Base-by-base conservation (phyloP, 2,888 invertebrate genomes). In the Folsomia manolachei region DNA sequence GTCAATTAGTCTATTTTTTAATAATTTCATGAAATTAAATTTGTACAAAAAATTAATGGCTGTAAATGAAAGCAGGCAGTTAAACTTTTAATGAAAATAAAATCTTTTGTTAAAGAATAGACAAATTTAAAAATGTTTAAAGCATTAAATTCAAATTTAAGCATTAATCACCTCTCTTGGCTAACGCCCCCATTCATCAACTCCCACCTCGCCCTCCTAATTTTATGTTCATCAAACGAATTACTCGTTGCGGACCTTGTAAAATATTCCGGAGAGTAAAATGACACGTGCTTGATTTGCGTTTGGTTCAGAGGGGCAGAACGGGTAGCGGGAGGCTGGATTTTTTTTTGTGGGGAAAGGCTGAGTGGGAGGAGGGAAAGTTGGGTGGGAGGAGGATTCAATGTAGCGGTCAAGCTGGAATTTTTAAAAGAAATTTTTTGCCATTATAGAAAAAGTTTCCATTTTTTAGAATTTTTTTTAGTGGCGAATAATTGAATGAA, bases 201-300 rank as follows among this genome's bases (percentile, higher is more conserved):
- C n/a, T 72, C 65, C 25, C 69, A 66, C 62, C 67, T 69, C n/a
- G 78, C 78, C 69, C 71, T 75, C 18, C 78, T 71, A 25, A 79
- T 77, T 71, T 79, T 79, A 51, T 76, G 76, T 71, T 78, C 80
- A 61, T 78, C 81, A 64, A 79, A 76, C 2, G 79, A 77, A 73
- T 74, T 77, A 61, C 77, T 71, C 25, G 79, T 78, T 53, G 76
- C 76, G 21, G 75, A 75, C 52, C 78, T 69, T 19, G 75, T 75
- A 18, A 78, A 66, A 60, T 72, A 11, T 61, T 70, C 18, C 51
- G 75, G 74, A 7, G 82, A 82, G 0, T 83, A 83, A 72, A 95
- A 95, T 81, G 93, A 94, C 51, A 95, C 95, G 83, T 95, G 95
- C 83, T 95, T 62, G 25, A 39, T 39, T 39, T 39, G 39, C 61